phyloP scores from a whole-genome alignment of 1,140 invertebrate species.

The Drosophila nigrodunni region DNA sequence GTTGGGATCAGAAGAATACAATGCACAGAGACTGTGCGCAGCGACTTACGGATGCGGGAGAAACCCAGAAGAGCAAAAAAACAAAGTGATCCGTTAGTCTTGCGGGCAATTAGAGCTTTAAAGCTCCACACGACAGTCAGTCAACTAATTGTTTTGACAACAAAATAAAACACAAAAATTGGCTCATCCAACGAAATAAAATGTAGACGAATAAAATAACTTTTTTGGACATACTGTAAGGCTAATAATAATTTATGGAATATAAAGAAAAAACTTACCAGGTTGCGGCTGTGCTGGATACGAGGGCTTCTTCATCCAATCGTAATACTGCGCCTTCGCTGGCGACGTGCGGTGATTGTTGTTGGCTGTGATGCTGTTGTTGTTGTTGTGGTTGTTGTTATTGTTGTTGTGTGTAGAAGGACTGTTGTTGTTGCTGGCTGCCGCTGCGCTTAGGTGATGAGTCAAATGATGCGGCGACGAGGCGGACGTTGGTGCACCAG shows the following conservation, averaged over 20 bases:
- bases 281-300: constrained; percentile 93
- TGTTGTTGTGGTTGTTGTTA: constrained; percentile 69
- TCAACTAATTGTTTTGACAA: too few species aligned
- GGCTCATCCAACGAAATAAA: too few species aligned
- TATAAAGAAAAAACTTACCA: constrained; percentile 86
- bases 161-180: too few species aligned
- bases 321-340: constrained; percentile 91
- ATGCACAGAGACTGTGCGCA: constrained; percentile 38
- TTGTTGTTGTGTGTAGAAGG: constrained; percentile 76
- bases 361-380: constrained; percentile 66
- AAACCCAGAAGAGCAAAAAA: constrained; percentile 42
- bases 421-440: constrained; percentile 68
- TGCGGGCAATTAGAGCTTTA: too few species aligned
- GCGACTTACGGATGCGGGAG: constrained; percentile 54
- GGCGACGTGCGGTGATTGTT: constrained; percentile 86
- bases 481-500: constrained; percentile 85
- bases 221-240: too few species aligned
- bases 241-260: neutral
- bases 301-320: constrained; percentile 95
- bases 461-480: constrained; percentile 78
- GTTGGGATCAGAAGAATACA: constrained; percentile 50
- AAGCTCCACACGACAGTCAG: too few species aligned
- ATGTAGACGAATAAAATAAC: too few species aligned
- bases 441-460: constrained; percentile 69
- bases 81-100: neutral